Conservation (phyloP, 2,113 vertebrate species). For the Platichthys stellatus region DNA sequence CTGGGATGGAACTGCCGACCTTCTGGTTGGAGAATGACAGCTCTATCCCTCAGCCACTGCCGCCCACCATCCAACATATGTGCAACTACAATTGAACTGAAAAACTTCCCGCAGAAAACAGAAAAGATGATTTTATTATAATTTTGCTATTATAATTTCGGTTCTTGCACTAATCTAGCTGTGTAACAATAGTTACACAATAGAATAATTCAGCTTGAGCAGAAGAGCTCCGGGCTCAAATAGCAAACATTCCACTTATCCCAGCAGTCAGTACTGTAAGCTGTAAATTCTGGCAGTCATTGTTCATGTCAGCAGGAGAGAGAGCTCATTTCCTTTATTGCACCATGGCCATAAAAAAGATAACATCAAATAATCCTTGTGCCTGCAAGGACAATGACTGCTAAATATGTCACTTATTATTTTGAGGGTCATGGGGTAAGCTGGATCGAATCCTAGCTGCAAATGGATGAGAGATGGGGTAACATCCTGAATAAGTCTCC, state of each 20-base stretch:
- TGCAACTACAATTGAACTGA: background rate
- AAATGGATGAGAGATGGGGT: no score
- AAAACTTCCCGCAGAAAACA: background rate
- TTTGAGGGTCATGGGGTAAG: no score
- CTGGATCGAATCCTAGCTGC: no score
- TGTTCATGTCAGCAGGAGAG: conserved; percentile 32
- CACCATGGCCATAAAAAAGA: conserved; percentile 11
- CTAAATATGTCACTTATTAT: background rate
- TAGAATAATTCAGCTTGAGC: background rate
- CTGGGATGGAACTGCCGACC: no score
- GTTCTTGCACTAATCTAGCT: background rate
- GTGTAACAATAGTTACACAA: background rate
- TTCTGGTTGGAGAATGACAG: no score
- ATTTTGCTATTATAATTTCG: background rate
- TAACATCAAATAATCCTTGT: conserved; percentile 7
- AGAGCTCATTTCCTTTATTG: conserved; percentile 16
- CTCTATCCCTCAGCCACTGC: no score
- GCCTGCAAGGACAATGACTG: conserved; percentile 14
- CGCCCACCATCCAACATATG: no score
- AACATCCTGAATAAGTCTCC: no score
- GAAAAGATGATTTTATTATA: background rate
- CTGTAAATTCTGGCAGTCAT: conserved; percentile 9
- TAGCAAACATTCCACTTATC: background rate
- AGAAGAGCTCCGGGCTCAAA: background rate
- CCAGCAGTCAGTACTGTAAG: conserved; percentile 6